Evolutionary conservation across 2,113 vertebrate species (phyloP).

Genomic region (Melanerpes formicivorus): DNA sequence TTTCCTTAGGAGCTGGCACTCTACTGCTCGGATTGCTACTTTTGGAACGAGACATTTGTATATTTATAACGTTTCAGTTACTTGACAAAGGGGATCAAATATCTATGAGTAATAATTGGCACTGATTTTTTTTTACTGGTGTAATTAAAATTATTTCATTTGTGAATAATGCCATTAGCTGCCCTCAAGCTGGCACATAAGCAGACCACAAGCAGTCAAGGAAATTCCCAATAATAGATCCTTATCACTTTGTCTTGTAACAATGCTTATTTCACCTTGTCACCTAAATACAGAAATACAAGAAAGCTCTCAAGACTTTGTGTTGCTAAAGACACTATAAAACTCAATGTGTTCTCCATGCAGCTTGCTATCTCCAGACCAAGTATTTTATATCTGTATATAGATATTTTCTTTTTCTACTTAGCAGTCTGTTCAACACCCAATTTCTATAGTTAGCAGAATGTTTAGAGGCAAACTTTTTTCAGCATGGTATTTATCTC

Average conservation of each 20-base stretch:
- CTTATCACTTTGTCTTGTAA: background rate
- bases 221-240: background rate
- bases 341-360: background rate
- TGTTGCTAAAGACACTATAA: background rate
- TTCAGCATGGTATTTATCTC: background rate
- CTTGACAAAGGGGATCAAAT: background rate
- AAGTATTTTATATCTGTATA: rapidly evolving
- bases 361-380: background rate
- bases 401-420: rapidly evolving
- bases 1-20: background rate
- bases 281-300: background rate
- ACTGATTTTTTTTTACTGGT: background rate
- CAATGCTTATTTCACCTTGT: background rate
- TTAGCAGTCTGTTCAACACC: background rate
- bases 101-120: background rate
- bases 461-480: background rate
- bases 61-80: background rate
- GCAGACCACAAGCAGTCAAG: background rate
- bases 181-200: background rate
- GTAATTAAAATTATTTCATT: background rate
- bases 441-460: background rate
- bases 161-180: background rate
- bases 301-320: background rate
- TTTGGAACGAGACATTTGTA: background rate
- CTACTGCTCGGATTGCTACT: background rate